A percentile compares a stretch with the other conserved stretches of the same genome.
Evolutionary conservation across 2,797 vertebrate genomes (phyloP).

Genomic region (Eulemur mongoz): DNA sequence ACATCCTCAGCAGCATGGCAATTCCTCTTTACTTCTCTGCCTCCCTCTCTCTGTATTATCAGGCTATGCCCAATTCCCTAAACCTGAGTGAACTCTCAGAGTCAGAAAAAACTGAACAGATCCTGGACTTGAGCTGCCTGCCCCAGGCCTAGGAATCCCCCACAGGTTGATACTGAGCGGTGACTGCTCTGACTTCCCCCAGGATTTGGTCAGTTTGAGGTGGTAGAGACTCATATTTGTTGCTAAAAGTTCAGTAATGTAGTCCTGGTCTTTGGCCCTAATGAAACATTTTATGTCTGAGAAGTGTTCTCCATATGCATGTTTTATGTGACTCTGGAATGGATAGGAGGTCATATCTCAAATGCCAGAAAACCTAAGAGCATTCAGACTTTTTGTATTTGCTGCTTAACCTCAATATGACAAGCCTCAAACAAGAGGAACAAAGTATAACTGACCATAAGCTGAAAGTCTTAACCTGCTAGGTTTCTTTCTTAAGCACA

Average conservation of each 20-base stretch:
- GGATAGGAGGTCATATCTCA: neutral
- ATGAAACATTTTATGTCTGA: neutral
- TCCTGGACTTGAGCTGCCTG: neutral
- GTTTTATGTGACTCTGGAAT: neutral
- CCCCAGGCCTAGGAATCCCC: neutral
- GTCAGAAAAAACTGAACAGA: neutral
- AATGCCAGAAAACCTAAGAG: neutral
- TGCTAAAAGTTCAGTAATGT: neutral
- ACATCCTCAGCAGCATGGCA: neutral
- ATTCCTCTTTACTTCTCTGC: neutral
- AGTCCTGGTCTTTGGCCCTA: conserved; percentile 22
- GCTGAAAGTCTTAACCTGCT: conserved; percentile 18
- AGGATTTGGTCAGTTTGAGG: neutral
- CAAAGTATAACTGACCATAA: neutral
- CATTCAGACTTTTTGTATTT: conserved; percentile 1
- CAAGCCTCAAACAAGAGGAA: conserved; percentile 22
- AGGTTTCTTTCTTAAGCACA: conserved; percentile 43
- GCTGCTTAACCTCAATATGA: conserved; percentile 42
- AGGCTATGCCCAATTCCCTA: neutral
- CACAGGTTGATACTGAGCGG: neutral
- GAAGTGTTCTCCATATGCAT: neutral
- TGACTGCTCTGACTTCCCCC: neutral
- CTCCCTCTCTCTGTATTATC: neutral
- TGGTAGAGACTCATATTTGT: neutral
- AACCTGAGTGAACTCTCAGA: neutral